A percentile compares a stretch with the other conserved stretches of the same genome.
Evolutionary conservation across 2,888 invertebrate species (phyloP).

Genomic region (Leucoptera coffeella): DNA sequence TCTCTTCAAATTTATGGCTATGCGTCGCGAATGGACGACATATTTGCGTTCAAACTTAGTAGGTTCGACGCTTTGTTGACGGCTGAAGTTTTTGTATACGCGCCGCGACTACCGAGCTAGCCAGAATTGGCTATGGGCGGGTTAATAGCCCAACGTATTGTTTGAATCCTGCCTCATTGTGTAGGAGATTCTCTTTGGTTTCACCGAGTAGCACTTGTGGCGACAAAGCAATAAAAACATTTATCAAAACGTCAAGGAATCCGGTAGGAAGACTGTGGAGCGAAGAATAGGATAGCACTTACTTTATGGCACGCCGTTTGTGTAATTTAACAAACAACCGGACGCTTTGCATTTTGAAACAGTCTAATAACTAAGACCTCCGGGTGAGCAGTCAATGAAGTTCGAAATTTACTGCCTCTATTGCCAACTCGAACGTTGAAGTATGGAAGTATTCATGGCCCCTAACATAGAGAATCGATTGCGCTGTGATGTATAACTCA

Average conservation of each 20-base stretch:
- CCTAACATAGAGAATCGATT: too few relatives aligned
- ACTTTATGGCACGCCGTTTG: constrained; percentile 12
- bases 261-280: constrained; percentile 24
- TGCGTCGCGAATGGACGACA: constrained; percentile 37
- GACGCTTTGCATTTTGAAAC: constrained; percentile 10
- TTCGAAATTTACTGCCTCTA: too few relatives aligned
- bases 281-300: constrained; percentile 24
- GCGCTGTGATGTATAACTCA: too few relatives aligned
- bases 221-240: constrained; percentile 22
- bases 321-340: constrained; percentile 20
- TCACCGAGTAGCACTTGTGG: constrained; percentile 25
- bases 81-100: constrained; percentile 8
- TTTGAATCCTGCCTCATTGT: too few relatives aligned
- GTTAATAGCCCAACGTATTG: constrained; percentile 30
- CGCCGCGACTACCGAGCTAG: constrained; percentile 14
- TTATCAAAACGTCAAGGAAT: constrained; percentile 17
- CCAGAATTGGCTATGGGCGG: constrained; percentile 27
- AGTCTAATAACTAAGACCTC: constrained; percentile 1
- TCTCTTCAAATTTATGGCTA: constrained; percentile 45
- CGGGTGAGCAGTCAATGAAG: too few relatives aligned
- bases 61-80: constrained; percentile 13
- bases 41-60: constrained; percentile 18
- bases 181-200: constrained; percentile 39
- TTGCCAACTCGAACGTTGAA: too few relatives aligned
- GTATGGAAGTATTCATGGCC: too few relatives aligned